Conservation (phyloP, 2,797 vertebrate species). For the Nyctalus aviator region DNA sequence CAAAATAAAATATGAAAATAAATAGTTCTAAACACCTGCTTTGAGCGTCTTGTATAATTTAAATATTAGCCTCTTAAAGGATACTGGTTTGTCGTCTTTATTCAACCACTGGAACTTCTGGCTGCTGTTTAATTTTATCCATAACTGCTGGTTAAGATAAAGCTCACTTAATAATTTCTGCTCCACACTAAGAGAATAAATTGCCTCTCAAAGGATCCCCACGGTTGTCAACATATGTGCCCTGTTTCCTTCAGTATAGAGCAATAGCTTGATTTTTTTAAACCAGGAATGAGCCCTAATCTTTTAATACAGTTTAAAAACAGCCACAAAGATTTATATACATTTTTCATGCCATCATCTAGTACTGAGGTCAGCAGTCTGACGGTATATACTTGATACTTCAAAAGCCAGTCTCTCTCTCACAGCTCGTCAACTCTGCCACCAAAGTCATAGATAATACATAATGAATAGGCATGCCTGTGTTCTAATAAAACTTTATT, state of each 20-base stretch:
- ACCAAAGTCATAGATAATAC: background rate
- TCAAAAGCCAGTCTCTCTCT: background rate
- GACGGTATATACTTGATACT: background rate
- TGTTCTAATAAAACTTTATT: conserved; percentile 38
- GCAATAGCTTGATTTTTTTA: background rate
- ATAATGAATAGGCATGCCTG: background rate
- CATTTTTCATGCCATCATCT: background rate
- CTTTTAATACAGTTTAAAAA: conserved; percentile 45
- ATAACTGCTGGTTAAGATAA: background rate
- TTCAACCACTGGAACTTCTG: background rate
- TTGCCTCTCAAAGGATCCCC: background rate
- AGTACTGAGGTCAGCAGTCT: background rate
- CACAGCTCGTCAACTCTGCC: background rate
- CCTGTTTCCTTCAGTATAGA: background rate
- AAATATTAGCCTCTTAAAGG: background rate
- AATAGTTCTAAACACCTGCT: conserved; percentile 19
- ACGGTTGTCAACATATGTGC: background rate
- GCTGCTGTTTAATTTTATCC: background rate
- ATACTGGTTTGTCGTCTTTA: background rate
- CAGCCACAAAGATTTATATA: background rate
- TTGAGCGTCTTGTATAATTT: background rate
- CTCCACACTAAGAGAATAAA: background rate
- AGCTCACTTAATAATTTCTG: background rate
- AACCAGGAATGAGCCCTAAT: background rate
- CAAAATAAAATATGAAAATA: conserved; percentile 41